Conservation (phyloP, 37 sponge, comb jelly and placozoan genomes). For the Chondrilla cf. caribensis region DNA sequence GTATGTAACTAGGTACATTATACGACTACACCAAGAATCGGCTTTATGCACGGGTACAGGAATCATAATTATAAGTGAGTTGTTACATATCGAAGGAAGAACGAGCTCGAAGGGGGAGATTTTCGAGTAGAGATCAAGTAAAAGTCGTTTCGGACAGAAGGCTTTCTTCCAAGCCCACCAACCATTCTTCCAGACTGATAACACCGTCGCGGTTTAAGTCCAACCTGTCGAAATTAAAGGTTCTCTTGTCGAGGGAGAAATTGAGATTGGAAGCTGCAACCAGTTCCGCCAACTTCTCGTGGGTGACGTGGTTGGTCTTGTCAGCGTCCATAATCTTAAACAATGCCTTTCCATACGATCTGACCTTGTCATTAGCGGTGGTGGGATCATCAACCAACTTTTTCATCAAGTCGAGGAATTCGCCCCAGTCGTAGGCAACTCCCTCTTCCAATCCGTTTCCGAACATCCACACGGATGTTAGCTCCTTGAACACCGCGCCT, state of each 20-base stretch:
- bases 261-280: background rate
- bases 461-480: background rate
- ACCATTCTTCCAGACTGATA: background rate
- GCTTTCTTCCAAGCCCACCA: background rate
- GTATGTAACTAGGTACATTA: no score
- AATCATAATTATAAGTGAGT: no score
- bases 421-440: background rate
- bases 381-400: background rate
- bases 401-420: background rate
- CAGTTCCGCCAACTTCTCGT: background rate
- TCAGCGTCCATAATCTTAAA: background rate
- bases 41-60: no score
- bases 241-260: background rate
- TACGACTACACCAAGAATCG: no score
- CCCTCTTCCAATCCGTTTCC: background rate
- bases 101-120: no score
- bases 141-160: no score
- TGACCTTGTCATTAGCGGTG: background rate
- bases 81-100: no score
- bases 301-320: background rate
- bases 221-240: background rate
- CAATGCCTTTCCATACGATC: background rate
- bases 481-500: background rate
- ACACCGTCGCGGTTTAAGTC: background rate
- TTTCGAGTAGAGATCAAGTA: no score